Evolutionary conservation across 2,797 vertebrate genomes (phyloP), one percentile per base, ranked within the genome.

Genomic region (Microcaecilia unicolor): DNA sequence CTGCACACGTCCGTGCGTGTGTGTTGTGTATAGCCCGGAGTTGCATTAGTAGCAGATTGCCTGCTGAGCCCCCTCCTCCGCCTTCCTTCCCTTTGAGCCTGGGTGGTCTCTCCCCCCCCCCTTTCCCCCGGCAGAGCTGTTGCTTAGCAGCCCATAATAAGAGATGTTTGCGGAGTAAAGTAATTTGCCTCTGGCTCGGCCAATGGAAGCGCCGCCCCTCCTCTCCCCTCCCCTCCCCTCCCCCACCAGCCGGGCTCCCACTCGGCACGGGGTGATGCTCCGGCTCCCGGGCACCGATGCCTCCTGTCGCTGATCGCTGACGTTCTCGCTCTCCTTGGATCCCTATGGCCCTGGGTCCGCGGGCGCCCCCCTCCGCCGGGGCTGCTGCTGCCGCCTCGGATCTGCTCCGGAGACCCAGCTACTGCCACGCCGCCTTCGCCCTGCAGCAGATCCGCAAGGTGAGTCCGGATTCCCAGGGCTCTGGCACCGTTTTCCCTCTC

Each of bases 91-190:
- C n/a, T 16, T 41, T 41, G 77, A 74, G 81, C 81, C 74, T 89
- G 87, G 86, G 85, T 89, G 86, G 85, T 86, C 85, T 74, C 73
- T 53, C 12, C 81, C 78, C 84, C 81, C 15, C 85, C 80, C 85
- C 81, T 84, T 82, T 84, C 81, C 84, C 88, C 84, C 86, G 85
- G 85, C 81, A 74, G 86, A 86, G 88, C 86, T 85, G 88, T 91
- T 89, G 88, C 88, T 88, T 91, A 90, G 88, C 87, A 91, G 87
- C 87, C 90, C 88, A 89, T 91, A 90, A 90, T 87, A 88, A 85
- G 86, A 80, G 84, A 84, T 88, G 86, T 89, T 90, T 89, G 86
- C 83, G 79, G 78, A 88, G n/a, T n/a, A n/a, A n/a, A n/a, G 88
- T 91, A 88, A 91, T 90, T 91, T 91, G 87, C 88, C 83, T 88